Base-by-base conservation (phyloP, 2,797 vertebrate genomes). In the Neostethus bicornis region DNA sequence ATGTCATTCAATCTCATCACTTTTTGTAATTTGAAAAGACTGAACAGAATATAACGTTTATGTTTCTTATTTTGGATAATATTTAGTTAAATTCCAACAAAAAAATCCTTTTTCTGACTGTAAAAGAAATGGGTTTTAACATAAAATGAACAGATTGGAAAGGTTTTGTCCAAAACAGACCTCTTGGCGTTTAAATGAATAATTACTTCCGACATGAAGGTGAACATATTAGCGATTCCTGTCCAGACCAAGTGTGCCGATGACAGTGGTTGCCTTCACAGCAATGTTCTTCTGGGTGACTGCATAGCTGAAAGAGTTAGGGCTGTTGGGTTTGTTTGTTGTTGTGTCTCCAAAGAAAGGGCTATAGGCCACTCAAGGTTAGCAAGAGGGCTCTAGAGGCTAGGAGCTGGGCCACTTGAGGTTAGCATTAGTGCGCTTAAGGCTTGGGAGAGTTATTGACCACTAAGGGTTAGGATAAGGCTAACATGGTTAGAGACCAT, bases 241-340 rank as follows among this genome's bases (percentile, higher is more conserved):
- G 59, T 73, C 63, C 51, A 79, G 69, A 78, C 77, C 66, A 64
- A 82, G 66, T 59, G 73, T 45, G 43, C 73, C 45, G 13, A 48
- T 31, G 44, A 77, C 76, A 79, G 61, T 66, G 37, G 61, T 78
- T 38, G 53, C 74, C 80, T 80, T 85, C 79, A 70, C 77, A 86
- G 69, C 77, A 45, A 88, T 90, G 68, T 81, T 70, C 81, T 90
- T 90, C 85, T 77, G 89, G 87, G 86, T 88, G 86, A 89, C 73
- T 75, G 84, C 84, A 57, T 78, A 67, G 71, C 85, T 86, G 78
- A 86, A 81, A 85, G 84, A 85, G 87, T 91, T 81, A 87, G 79
- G 73, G 46, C 73, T 62, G 76, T 78, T 86, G 81, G 84, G 79
- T 75, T 24, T 31, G 60, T 82, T 73, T 85, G 73, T 80, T 78